Conservation (phyloP, 2,888 invertebrate genomes). For the Phlogophora meticulosa region DNA sequence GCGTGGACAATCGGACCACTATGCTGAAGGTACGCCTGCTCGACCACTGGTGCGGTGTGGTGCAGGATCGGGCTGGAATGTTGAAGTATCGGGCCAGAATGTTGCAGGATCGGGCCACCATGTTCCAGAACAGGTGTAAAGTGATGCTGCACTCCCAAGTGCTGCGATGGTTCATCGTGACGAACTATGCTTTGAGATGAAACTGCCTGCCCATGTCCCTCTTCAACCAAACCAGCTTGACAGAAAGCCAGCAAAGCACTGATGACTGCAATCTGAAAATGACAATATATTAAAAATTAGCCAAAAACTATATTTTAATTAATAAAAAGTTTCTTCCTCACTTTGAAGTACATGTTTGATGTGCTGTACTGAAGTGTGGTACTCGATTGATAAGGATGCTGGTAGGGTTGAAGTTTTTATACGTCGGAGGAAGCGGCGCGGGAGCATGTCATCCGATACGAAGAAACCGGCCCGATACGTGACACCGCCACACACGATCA, state of each 20-base stretch:
- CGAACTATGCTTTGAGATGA: slow-evolving; percentile 87
- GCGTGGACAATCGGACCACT: slow-evolving; percentile 66
- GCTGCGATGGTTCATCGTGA: slow-evolving; percentile 81
- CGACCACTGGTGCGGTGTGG: slow-evolving; percentile 63
- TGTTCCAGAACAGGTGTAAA: slow-evolving; percentile 71
- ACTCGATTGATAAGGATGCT: slow-evolving; percentile 83
- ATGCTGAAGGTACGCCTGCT: slow-evolving; percentile 68
- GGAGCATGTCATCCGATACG: slow-evolving; percentile 81
- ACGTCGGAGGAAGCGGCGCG: slow-evolving; percentile 77
- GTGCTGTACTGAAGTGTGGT: slow-evolving; percentile 78
- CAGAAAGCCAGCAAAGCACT: slow-evolving; percentile 85
- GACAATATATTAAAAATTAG: slow-evolving; percentile 2
- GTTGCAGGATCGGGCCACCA: slow-evolving; percentile 55
- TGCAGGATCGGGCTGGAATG: slow-evolving; percentile 68
- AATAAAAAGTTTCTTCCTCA: slow-evolving; percentile 70
- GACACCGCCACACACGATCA: slow-evolving; percentile 84
- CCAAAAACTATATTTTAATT: slow-evolving; percentile 9
- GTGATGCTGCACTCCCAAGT: slow-evolving; percentile 64
- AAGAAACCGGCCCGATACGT: slow-evolving; percentile 85
- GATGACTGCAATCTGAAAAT: slow-evolving; percentile 83
- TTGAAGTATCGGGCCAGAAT: slow-evolving; percentile 61
- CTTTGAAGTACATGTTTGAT: slow-evolving; percentile 88
- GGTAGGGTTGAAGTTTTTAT: slow-evolving; percentile 87
- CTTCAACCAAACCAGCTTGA: slow-evolving; percentile 84
- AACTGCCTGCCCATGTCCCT: slow-evolving; percentile 81